Conservation (phyloP, 1,140 invertebrate genomes). For the Bombus haemorrhoidalis region DNA sequence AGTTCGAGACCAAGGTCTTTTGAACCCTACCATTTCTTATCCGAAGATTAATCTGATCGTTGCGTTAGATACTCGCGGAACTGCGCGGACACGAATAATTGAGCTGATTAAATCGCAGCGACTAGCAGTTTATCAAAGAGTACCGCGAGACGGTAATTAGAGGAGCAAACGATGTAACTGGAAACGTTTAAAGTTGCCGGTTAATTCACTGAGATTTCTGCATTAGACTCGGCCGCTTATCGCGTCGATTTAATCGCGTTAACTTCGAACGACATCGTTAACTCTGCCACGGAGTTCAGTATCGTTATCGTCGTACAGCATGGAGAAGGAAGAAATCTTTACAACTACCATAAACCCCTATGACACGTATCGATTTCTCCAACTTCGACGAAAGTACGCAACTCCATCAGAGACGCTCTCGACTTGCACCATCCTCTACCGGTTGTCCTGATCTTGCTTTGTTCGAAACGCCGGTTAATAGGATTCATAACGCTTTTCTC, state of each 20-base stretch:
- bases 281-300: neutral
- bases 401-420: neutral
- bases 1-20: neutral
- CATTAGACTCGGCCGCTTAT: conserved; percentile 8
- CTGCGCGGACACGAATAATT: neutral
- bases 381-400: conserved; percentile 7
- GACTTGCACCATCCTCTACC: neutral
- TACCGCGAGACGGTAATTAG: conserved; percentile 10
- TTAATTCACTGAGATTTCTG: conserved; percentile 10
- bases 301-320: neutral
- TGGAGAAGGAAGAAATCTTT: neutral
- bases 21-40: neutral
- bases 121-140: neutral
- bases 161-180: conserved; percentile 22
- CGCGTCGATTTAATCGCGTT: conserved; percentile 38
- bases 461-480: too few species aligned
- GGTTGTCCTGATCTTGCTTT: neutral
- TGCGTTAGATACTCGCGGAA: neutral
- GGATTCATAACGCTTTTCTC: neutral
- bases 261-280: conserved; percentile 44
- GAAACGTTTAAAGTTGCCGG: conserved; percentile 6
- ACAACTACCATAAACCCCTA: conserved; percentile 4
- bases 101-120: conserved; percentile 1
- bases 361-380: conserved; percentile 18
- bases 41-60: neutral